Evolutionary conservation across 2,888 invertebrate species (phyloP).

Genomic region (Tortricodes alternella): DNA sequence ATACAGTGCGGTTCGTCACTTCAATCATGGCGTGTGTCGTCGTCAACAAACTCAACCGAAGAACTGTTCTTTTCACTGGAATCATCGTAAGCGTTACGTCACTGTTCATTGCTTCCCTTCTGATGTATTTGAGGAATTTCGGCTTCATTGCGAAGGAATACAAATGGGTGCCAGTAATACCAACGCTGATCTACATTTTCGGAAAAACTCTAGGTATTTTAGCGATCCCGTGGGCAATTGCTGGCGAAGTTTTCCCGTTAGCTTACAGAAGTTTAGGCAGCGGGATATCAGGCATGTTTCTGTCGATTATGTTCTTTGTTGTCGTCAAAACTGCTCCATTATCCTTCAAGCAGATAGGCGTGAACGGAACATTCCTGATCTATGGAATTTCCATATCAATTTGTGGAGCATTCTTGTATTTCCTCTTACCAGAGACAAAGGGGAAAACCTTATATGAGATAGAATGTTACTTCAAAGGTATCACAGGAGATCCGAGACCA

Average conservation of each 20-base stretch:
- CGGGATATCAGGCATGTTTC: slow-evolving; percentile 84
- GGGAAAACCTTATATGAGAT: slow-evolving; percentile 86
- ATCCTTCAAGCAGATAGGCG: slow-evolving; percentile 77
- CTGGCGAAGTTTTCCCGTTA: slow-evolving; percentile 87
- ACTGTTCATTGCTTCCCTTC: slow-evolving; percentile 74
- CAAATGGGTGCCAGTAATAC: slow-evolving; percentile 74
- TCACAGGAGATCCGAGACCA: slow-evolving; percentile 33
- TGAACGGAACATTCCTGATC: slow-evolving; percentile 82
- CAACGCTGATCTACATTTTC: slow-evolving; percentile 80
- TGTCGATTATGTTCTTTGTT: slow-evolving; percentile 85
- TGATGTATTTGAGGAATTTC: slow-evolving; percentile 64
- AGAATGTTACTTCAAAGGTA: slow-evolving; percentile 80
- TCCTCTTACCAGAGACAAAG: slow-evolving; percentile 86
- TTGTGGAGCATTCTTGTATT: slow-evolving; percentile 82
- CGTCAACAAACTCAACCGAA: slow-evolving; percentile 82
- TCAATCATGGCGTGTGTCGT: slow-evolving; percentile 84
- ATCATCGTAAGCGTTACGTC: slow-evolving; percentile 82
- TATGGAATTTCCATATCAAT: slow-evolving; percentile 81
- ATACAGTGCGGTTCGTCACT: slow-evolving; percentile 83
- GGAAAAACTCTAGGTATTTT: slow-evolving; percentile 83
- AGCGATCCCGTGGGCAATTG: slow-evolving; percentile 88
- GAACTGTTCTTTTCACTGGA: slow-evolving; percentile 84
- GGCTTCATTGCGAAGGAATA: slow-evolving; percentile 58
- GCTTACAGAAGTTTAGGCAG: slow-evolving; percentile 85
- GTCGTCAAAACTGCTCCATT: slow-evolving; percentile 86